Evolutionary conservation across 2,888 invertebrate species (phyloP), one percentile per base, ranked within the genome.

Genomic region (Plagodis dolabraria): DNA sequence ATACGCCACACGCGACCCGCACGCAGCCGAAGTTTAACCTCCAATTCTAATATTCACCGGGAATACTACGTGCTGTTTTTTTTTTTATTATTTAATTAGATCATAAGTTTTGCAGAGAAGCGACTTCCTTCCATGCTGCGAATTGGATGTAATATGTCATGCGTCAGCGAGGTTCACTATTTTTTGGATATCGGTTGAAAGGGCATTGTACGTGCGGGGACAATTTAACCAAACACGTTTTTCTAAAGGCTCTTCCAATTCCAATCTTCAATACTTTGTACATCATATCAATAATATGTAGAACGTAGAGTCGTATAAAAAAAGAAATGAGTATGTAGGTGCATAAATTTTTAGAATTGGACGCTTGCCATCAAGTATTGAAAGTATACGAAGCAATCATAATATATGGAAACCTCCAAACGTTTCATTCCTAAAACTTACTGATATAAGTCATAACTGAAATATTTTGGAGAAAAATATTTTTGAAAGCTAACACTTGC

Each of bases 121-220:
- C 88, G 85, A 87, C 65, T 79, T 81, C 71, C 65, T 74, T 63
- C 70, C 76, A 40, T 70, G 71, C 76, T 79, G 89, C 89, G 89
- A 89, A 85, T 83, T 86, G 51, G 58, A 71, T 76, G 68, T 64
- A 49, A 45, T 42, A 66, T 69, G 74, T 77, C 71, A 75, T 73
- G 86, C 82, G 77, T 76, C 78, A 80, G 86, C 85, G 83, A 85
- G 72, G 71, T 81, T 65, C 55, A 51, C 60, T 58, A 46, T 62
- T 53, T 38, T 44, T 47, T 43, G 50, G 22, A 11, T n/a, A 50
- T 42, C 33, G 12, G 6, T 33, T 7, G 12, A 45, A 45, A 7
- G 7, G 43, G 22, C 7, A 12, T 44, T 44, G 11, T 22, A 22
- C 22, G 1, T 1, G 4, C 22, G 22, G 22, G 22, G 22, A 22